Evolutionary conservation across 2,113 vertebrate species (phyloP).

Genomic region (Ceratotherium simum): DNA sequence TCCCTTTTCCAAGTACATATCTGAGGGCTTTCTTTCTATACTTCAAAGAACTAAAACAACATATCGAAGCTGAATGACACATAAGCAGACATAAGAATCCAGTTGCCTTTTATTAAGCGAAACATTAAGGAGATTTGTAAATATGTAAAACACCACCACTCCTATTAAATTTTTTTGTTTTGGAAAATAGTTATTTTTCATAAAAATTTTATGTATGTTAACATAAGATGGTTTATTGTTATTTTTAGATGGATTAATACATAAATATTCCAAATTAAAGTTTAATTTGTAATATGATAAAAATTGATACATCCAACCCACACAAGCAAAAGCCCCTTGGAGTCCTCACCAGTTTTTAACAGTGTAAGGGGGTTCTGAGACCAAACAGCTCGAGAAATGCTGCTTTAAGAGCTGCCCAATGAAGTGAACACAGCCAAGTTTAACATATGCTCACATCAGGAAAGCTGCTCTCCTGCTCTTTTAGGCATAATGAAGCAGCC

Average conservation of each 20-base stretch:
- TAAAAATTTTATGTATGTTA: not conserved
- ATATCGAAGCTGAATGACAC: not conserved
- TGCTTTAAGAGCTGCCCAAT: no score
- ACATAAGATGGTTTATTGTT: not conserved
- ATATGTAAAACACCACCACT: not conserved
- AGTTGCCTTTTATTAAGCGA: not conserved
- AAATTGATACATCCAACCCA: not conserved
- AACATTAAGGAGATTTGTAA: not conserved
- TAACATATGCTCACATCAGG: fast-evolving
- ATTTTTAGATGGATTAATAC: not conserved
- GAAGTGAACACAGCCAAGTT: not conserved
- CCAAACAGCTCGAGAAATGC: not conserved
- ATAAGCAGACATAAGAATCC: not conserved
- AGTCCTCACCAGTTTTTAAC: not conserved
- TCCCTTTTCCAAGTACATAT: not conserved
- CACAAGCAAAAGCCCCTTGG: not conserved
- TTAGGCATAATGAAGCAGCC: not conserved
- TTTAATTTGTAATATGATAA: not conserved
- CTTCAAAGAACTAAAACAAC: not conserved
- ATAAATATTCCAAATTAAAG: not conserved
- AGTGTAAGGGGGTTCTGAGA: not conserved
- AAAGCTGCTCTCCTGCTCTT: not conserved
- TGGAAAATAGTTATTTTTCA: not conserved
- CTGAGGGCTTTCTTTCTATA: not conserved
- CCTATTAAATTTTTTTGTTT: not conserved